Evolutionary conservation across 1,140 invertebrate genomes (phyloP), one percentile per base, ranked within the genome.

Genomic region (Brachionus koreanus): DNA sequence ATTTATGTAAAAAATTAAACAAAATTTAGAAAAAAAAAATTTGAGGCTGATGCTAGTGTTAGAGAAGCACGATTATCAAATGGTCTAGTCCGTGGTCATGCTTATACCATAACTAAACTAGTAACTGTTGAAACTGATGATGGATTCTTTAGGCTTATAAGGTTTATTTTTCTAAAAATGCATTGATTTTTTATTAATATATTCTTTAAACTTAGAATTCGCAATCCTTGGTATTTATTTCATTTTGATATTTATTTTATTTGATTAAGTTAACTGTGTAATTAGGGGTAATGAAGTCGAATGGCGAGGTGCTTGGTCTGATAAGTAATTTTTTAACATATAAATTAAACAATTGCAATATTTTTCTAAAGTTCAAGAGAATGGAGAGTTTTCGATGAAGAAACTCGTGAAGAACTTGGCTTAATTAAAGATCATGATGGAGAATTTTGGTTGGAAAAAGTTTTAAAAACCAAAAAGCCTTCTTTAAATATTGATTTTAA

Each of bases 41-140:
- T 43, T 67, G 2, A 82, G 79, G 95, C 82, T 42, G 67, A 74
- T 82, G 23, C 82, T 12, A 72, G 25, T 74, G 69, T 46, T 39
- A 83, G 93, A 16, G 97, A 99, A 90, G 94, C 94, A 4, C 92
- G 94, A 88, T 94, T 95, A 0, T 91, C 92, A 0, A 93, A 95
- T 88, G 89, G 97, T 0, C 89, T 99, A 2, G 94, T 99, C 79
- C 92, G 93, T 85, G 96, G 97, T 0, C 98, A 99, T 89, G 97
- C 98, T 3, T 93, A 92, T 86, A 97, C 94, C 85, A 93, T 99
- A 77, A 99, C 98, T 0, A 91, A 92, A 85, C 93, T 98, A 9
- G 84, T 69, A 46, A 77, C 61, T 10, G 63, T 84, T 12, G 63
- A 82, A 52, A 42, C 5, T 35, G 65, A 69, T 19, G 81, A 42